Evolutionary conservation across 2,113 vertebrate species (phyloP).

Genomic region (Odontophorus gujanensis): DNA sequence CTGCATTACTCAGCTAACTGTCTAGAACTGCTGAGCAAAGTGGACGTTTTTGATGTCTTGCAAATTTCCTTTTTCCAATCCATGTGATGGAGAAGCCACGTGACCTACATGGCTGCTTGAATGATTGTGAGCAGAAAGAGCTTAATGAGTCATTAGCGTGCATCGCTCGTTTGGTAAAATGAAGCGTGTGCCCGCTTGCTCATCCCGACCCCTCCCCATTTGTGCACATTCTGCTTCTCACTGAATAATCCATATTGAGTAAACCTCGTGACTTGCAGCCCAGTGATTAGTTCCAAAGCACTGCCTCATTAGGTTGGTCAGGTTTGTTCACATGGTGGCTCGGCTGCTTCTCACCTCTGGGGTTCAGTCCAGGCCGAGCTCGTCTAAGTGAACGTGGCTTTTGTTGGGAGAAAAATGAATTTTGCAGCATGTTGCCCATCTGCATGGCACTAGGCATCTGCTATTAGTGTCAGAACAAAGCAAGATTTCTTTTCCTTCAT

Average conservation of each 20-base stretch:
- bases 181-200: background rate
- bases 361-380: background rate
- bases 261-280: background rate
- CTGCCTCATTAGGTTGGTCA: background rate
- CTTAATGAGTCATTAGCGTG: slow-evolving; percentile 53
- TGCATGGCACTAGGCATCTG: background rate
- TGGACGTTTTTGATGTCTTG: background rate
- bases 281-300: background rate
- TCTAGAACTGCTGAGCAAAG: background rate
- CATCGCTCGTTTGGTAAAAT: slow-evolving; percentile 1
- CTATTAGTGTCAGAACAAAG: slow-evolving; percentile 13
- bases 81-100: background rate
- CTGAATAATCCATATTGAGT: fast-evolving
- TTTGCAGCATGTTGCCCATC: background rate
- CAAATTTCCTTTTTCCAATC: background rate
- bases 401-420: background rate
- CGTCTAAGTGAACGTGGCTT: background rate
- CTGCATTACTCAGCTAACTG: background rate
- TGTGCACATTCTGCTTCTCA: background rate
- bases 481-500: slow-evolving; percentile 43
- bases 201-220: background rate
- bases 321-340: fast-evolving
- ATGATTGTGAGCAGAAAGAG: background rate
- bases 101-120: slow-evolving; percentile 28
- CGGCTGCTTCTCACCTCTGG: background rate